phyloP scores from a whole-genome alignment of 2,113 vertebrate species.

The Macquaria ambigua region DNA sequence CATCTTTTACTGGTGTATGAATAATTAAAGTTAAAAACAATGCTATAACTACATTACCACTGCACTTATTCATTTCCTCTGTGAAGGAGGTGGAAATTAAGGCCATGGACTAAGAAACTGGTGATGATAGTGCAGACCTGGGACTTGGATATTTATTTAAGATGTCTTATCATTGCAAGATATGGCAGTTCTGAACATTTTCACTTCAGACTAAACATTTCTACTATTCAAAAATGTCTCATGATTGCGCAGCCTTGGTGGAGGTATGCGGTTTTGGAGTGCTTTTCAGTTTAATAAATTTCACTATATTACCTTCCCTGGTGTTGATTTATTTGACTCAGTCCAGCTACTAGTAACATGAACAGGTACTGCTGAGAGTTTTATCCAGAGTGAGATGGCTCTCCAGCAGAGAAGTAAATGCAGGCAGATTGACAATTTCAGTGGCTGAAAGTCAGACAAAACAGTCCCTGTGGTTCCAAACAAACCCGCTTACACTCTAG shows the following conservation, averaged over 20 bases:
- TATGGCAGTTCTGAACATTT: neutral
- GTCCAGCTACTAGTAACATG: neutral
- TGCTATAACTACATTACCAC: neutral
- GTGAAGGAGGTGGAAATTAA: neutral
- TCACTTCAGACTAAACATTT: neutral
- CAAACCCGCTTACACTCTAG: neutral
- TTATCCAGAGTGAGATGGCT: constrained; percentile 32
- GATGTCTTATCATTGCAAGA: neutral
- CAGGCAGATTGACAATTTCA: constrained; percentile 24
- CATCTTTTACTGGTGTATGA: neutral
- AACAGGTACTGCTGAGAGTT: constrained; percentile 26
- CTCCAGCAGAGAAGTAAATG: constrained; percentile 38
- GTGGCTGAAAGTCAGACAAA: constrained; percentile 23
- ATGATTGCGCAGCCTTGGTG: neutral
- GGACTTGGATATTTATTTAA: neutral
- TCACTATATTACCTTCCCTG: neutral
- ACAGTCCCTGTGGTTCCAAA: constrained; percentile 29
- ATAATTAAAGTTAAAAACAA: neutral
- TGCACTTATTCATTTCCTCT: neutral
- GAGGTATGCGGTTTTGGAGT: neutral
- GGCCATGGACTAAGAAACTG: neutral
- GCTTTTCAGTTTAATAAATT: constrained; percentile 5
- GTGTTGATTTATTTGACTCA: constrained; percentile 30
- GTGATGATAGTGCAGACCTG: no score
- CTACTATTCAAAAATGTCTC: neutral